These are phyloP conservation scores for Caprella mutica DNA, from an alignment of 2,888 invertebrate genomes.

Conservation along the genomic window DNA sequence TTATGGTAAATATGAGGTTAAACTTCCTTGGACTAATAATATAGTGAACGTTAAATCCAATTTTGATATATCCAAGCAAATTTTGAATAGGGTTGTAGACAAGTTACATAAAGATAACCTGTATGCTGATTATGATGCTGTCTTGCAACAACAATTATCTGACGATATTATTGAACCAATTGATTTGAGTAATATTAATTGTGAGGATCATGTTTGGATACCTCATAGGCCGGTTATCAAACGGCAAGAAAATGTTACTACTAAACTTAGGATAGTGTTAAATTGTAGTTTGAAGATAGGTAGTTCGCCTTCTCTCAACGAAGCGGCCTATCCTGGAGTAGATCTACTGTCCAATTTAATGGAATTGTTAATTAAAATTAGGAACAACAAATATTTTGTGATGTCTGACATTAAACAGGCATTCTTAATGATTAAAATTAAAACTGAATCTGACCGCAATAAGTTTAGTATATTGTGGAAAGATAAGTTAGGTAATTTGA, in stretches of 20 bases:
- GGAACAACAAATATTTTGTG: neutral
- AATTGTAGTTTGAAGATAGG: neutral
- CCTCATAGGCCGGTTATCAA: neutral
- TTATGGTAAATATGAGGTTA: too few species aligned
- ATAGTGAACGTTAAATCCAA: too few species aligned
- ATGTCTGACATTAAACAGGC: neutral
- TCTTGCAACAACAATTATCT: neutral
- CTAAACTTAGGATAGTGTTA: neutral
- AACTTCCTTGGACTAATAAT: too few species aligned
- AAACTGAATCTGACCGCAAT: neutral
- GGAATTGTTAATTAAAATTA: neutral
- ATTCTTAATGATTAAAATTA: neutral
- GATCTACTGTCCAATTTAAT: neutral
- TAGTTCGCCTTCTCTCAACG: constrained; percentile 3
- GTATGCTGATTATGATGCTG: neutral
- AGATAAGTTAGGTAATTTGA: neutral
- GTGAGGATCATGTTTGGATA: neutral
- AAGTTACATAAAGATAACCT: neutral
- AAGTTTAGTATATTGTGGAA: constrained; percentile 6
- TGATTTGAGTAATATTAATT: neutral
- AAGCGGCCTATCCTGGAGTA: constrained; percentile 1
- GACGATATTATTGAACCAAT: neutral
- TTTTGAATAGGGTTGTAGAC: neutral
- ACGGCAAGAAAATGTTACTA: neutral
- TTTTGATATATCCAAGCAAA: neutral